Percentiles rank a stretch among this genome's conserved stretches.
Conservation (phyloP, 1,140 invertebrate genomes). For the Cotesia typhae region DNA sequence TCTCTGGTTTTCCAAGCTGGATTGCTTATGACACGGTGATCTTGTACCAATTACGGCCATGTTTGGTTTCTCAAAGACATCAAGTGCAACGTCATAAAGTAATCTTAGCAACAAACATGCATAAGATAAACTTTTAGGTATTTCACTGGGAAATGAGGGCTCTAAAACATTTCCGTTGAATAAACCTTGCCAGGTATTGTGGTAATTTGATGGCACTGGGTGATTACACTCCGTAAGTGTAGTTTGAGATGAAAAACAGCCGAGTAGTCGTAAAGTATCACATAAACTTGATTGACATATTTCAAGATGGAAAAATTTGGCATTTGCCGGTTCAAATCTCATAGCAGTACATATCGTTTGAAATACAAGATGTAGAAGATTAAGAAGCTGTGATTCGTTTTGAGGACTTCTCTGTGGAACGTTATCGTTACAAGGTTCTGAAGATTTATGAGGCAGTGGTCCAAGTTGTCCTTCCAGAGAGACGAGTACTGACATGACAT, state of each 20-base stretch:
- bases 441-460: constrained; percentile 50
- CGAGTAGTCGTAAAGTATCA: constrained; percentile 88
- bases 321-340: constrained; percentile 98
- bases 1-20: constrained; percentile 67
- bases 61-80: constrained; percentile 87
- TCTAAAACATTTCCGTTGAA: constrained; percentile 80
- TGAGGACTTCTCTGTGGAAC: constrained; percentile 51
- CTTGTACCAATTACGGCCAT: constrained; percentile 72
- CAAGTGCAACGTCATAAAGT: constrained; percentile 90
- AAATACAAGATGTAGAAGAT: constrained; percentile 88
- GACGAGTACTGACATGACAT: constrained; percentile 94
- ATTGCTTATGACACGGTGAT: constrained; percentile 70
- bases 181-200: constrained; percentile 65
- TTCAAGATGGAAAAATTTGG: constrained; percentile 97
- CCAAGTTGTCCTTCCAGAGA: constrained; percentile 87
- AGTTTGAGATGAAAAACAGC: constrained; percentile 82
- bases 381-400: constrained; percentile 69
- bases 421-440: constrained; percentile 58
- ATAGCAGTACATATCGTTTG: constrained; percentile 96
- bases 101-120: constrained; percentile 83
- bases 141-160: constrained; percentile 70
- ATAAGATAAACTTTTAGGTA: constrained; percentile 76
- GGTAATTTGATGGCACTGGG: constrained; percentile 60
- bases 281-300: constrained; percentile 92
- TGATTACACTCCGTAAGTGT: constrained; percentile 63